phyloP scores from a whole-genome alignment of 1,140 invertebrate species.

The Colletes latitarsis region DNA sequence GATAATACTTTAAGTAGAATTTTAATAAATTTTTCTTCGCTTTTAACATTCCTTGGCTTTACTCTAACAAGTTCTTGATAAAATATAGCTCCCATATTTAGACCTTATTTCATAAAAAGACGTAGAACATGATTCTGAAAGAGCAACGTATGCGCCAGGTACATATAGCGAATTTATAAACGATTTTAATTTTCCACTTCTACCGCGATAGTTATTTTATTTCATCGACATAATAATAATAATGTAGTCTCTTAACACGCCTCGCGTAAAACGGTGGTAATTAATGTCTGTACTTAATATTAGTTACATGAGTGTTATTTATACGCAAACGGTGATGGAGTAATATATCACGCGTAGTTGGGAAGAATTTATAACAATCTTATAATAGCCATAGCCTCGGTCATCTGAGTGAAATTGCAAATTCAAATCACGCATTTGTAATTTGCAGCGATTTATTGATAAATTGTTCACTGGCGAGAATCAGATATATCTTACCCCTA shows the following conservation, averaged over 20 bases:
- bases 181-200: background rate
- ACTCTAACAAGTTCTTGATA: too few species aligned
- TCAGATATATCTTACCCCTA: background rate
- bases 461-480: background rate
- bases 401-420: background rate
- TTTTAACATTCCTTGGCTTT: too few species aligned
- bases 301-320: constrained; percentile 8
- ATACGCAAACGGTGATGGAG: background rate
- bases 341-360: constrained; percentile 17
- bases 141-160: too few species aligned
- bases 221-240: background rate
- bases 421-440: background rate
- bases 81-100: too few species aligned
- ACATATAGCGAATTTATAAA: background rate
- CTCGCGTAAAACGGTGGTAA: background rate
- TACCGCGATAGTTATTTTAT: background rate
- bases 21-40: too few species aligned
- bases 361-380: constrained; percentile 27
- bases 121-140: too few species aligned
- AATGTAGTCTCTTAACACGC: background rate
- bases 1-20: too few species aligned
- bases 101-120: too few species aligned
- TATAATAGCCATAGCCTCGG: background rate
- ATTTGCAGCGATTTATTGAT: constrained; percentile 20
- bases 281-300: constrained; percentile 20